These are phyloP conservation scores for Noctua comes DNA, from an alignment of 2,888 invertebrate genomes.

Conservation along the genomic window DNA sequence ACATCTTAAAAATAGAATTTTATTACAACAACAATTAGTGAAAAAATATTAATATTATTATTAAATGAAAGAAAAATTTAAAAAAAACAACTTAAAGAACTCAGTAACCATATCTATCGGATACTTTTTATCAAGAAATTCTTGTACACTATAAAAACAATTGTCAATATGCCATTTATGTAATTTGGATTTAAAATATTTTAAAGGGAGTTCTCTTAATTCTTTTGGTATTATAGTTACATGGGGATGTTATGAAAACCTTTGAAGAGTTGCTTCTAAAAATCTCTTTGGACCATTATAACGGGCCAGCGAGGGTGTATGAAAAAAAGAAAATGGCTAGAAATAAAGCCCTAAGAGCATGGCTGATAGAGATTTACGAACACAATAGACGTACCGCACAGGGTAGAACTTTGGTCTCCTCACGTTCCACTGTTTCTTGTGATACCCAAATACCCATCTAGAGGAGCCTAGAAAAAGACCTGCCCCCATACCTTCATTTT, in stretches of 20 bases:
- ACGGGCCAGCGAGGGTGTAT: neutral
- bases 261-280: neutral
- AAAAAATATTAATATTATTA: no score
- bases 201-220: no score
- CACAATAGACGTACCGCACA: neutral
- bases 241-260: neutral
- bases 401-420: constrained; percentile 4
- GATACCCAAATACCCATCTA: constrained; percentile 5
- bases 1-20: no score
- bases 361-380: neutral
- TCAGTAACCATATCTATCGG: no score
- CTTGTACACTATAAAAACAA: no score
- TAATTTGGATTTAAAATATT: no score
- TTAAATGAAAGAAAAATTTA: no score
- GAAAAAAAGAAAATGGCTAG: neutral
- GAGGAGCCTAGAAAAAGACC: neutral
- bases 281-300: neutral
- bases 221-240: no score
- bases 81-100: no score
- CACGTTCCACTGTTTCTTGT: neutral
- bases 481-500: neutral
- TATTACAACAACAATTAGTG: no score
- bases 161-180: no score
- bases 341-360: neutral
- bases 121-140: no score